Percentiles rank a stretch among this genome's conserved stretches.
Evolutionary conservation across 2,888 invertebrate genomes (phyloP).

Genomic region (Apamea epomidion): DNA sequence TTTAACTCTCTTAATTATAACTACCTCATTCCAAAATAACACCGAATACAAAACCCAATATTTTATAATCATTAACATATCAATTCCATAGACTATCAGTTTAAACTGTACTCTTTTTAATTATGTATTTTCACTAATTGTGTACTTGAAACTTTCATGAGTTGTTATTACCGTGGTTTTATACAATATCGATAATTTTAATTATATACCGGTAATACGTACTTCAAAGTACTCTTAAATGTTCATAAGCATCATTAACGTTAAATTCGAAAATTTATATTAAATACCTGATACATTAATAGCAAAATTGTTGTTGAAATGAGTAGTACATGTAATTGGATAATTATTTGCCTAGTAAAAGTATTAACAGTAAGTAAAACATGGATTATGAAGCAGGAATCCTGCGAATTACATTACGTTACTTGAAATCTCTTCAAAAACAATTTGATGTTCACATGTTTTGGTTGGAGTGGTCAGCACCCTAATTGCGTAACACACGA

Average conservation of each 20-base stretch:
- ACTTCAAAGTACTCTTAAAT: neutral
- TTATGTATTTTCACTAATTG: conserved; percentile 40
- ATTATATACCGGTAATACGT: conserved; percentile 14
- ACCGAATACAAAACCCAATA: neutral
- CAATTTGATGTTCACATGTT: neutral
- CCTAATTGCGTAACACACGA: too few species aligned
- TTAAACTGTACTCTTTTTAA: conserved; percentile 14
- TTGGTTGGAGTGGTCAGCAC: too few species aligned
- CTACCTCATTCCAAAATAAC: neutral
- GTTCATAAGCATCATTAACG: conserved; percentile 5
- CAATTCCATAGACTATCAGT: neutral
- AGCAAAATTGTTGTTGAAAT: neutral
- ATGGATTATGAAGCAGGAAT: neutral
- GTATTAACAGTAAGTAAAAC: neutral
- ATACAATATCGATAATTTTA: conserved; percentile 27
- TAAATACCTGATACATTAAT: neutral
- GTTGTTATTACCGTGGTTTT: conserved; percentile 2
- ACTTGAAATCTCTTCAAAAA: neutral
- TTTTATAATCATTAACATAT: neutral
- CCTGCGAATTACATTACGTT: neutral
- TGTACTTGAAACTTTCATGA: conserved; percentile 33
- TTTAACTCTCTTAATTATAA: neutral
- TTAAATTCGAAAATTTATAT: neutral
- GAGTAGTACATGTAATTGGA: conserved; percentile 20
- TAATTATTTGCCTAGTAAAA: neutral